Percentiles rank a stretch among this genome's conserved stretches.
Conservation (phyloP, 2,113 vertebrate genomes). For the Lathamus discolor region DNA sequence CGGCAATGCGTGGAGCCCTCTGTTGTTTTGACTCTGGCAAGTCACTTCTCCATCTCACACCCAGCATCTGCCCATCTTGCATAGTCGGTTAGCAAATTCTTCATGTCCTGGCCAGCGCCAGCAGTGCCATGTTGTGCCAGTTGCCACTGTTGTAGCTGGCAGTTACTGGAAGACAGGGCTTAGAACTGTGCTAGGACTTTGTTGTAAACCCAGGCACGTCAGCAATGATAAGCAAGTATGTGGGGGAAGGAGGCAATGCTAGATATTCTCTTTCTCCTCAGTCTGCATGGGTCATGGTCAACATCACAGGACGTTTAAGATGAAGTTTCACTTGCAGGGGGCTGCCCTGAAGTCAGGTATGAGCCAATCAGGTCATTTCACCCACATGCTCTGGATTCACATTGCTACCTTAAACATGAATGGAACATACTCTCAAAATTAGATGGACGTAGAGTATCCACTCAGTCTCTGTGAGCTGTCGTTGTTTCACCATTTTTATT, state of each 20-base stretch:
- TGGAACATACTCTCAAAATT: neutral
- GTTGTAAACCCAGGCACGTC: neutral
- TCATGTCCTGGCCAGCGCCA: neutral
- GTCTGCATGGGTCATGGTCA: neutral
- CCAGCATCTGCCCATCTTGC: conserved; percentile 6
- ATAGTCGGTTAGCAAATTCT: neutral
- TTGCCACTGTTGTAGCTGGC: neutral
- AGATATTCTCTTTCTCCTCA: neutral
- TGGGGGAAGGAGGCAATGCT: neutral
- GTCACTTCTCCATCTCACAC: neutral
- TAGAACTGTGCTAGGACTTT: neutral
- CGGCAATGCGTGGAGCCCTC: neutral
- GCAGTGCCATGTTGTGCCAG: neutral
- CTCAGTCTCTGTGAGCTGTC: neutral
- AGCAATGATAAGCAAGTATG: neutral
- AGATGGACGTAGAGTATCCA: neutral
- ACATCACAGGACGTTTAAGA: neutral
- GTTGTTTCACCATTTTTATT: neutral
- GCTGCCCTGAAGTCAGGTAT: neutral
- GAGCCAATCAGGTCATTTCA: neutral
- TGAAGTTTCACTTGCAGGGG: neutral
- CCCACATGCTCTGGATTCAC: neutral
- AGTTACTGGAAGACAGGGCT: neutral
- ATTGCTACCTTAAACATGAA: neutral
- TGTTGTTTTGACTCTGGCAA: neutral